A percentile compares a stretch with the other conserved stretches of the same genome.
Evolutionary conservation across 2,888 invertebrate genomes (phyloP).

Genomic region (Agrotis clavis): DNA sequence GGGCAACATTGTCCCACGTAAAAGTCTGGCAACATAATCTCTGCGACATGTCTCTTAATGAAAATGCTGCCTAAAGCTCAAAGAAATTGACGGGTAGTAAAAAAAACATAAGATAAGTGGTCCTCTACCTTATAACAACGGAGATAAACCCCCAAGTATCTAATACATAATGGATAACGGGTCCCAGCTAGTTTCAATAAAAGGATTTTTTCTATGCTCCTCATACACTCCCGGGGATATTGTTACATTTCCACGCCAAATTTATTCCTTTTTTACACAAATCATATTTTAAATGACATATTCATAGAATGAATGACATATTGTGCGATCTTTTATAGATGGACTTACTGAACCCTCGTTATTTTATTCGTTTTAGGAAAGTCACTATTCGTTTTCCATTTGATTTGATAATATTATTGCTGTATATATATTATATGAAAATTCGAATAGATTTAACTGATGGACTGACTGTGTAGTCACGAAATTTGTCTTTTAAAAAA

Average conservation of each 20-base stretch:
- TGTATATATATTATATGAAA: not conserved
- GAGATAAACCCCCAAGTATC: conserved; percentile 72
- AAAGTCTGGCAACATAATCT: no score
- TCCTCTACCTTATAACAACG: conserved; percentile 69
- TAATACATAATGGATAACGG: conserved; percentile 90
- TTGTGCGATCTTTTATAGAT: conserved; percentile 47
- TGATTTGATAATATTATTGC: conserved; percentile 30
- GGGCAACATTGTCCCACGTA: no score
- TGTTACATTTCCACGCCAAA: conserved; percentile 80
- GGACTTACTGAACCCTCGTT: conserved; percentile 31
- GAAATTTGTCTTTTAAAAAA: no score
- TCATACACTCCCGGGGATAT: conserved; percentile 78
- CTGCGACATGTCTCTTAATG: no score
- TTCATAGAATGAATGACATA: conserved; percentile 64
- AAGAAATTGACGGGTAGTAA: no score
- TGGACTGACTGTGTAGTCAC: no score
- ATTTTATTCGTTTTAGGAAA: conserved; percentile 5
- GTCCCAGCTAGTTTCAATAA: conserved; percentile 88
- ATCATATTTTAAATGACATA: conserved; percentile 78
- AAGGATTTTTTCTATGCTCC: conserved; percentile 88
- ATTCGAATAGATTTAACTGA: not conserved
- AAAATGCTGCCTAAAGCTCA: no score
- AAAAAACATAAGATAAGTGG: not conserved
- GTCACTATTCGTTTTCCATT: conserved; percentile 32
- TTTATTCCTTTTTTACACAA: conserved; percentile 82